Evolutionary conservation across 1,140 invertebrate genomes (phyloP).

Genomic region (Hycleus phaleratus): DNA sequence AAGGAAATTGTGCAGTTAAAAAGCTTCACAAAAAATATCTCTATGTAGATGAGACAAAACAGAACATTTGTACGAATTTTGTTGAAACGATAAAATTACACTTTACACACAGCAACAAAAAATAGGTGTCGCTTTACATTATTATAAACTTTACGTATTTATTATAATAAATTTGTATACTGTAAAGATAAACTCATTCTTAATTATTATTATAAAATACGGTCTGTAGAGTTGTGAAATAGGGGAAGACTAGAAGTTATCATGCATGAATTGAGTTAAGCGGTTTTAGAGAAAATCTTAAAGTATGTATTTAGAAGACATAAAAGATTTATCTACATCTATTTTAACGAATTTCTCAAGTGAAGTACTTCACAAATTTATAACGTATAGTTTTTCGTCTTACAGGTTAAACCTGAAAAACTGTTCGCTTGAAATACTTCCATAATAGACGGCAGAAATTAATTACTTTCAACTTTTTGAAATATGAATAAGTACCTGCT

Average conservation of each 20-base stretch:
- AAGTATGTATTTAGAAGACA: slow-evolving; percentile 3
- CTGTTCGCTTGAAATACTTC: slow-evolving; percentile 1
- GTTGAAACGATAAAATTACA: too few relatives aligned
- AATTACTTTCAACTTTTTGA: slow-evolving; percentile 10
- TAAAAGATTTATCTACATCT: slow-evolving; percentile 8
- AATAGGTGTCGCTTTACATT: too few relatives aligned
- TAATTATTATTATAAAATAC: slow-evolving; percentile 3
- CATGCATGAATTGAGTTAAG: slow-evolving; percentile 5
- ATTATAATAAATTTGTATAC: too few relatives aligned
- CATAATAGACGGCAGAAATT: slow-evolving; percentile 7
- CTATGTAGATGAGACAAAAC: too few relatives aligned
- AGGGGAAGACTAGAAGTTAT: not conserved
- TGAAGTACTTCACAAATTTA: slow-evolving; percentile 4
- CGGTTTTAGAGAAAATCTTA: not conserved
- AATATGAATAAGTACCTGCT: not conserved
- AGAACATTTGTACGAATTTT: too few relatives aligned
- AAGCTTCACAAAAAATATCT: too few relatives aligned
- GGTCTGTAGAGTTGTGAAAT: not conserved
- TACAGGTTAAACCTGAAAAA: slow-evolving; percentile 4
- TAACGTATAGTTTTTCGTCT: slow-evolving; percentile 9
- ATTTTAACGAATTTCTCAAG: slow-evolving; percentile 10
- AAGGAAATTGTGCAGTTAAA: too few relatives aligned
- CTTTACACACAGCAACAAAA: too few relatives aligned
- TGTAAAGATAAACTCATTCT: not conserved
- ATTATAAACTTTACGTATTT: too few relatives aligned